Evolutionary conservation across 2,888 invertebrate genomes (phyloP).

Genomic region (Drosophila seclusa): DNA sequence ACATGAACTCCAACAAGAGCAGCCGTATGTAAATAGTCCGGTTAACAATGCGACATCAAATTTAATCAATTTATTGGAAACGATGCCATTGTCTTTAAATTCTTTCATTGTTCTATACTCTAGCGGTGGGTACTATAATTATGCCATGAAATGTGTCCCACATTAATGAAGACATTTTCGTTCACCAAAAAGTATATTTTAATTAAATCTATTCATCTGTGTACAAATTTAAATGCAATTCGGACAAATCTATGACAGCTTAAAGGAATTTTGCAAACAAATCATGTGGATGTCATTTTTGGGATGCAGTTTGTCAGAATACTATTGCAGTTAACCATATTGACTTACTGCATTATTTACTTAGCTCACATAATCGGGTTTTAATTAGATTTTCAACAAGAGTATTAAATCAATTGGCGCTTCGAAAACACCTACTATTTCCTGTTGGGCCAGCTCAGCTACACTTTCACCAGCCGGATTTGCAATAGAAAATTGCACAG

Average conservation of each 20-base stretch:
- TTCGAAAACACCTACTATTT: not conserved
- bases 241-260: fast-evolving
- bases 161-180: not conserved
- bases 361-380: not conserved
- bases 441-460: slow-evolving; percentile 23
- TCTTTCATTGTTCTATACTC: slow-evolving; percentile 8
- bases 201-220: not conserved
- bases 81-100: slow-evolving; percentile 63
- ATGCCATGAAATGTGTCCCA: slow-evolving; percentile 9
- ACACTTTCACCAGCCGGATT: slow-evolving; percentile 61
- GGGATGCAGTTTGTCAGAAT: not conserved
- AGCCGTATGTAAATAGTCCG: slow-evolving; percentile 68
- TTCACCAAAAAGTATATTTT: too few relatives aligned
- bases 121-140: slow-evolving; percentile 8
- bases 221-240: not conserved
- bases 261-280: too few relatives aligned
- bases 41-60: slow-evolving; percentile 74
- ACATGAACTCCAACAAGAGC: slow-evolving; percentile 33
- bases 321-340: not conserved
- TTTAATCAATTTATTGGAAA: slow-evolving; percentile 79
- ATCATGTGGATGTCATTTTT: not conserved
- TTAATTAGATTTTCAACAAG: not conserved
- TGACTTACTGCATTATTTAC: not conserved
- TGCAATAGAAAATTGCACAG: slow-evolving; percentile 28
- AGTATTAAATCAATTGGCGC: slow-evolving; percentile 8